Evolutionary conservation across 2,888 invertebrate genomes (phyloP), one percentile per base, ranked within the genome.

Genomic region (Temnothorax rugatulus): DNA sequence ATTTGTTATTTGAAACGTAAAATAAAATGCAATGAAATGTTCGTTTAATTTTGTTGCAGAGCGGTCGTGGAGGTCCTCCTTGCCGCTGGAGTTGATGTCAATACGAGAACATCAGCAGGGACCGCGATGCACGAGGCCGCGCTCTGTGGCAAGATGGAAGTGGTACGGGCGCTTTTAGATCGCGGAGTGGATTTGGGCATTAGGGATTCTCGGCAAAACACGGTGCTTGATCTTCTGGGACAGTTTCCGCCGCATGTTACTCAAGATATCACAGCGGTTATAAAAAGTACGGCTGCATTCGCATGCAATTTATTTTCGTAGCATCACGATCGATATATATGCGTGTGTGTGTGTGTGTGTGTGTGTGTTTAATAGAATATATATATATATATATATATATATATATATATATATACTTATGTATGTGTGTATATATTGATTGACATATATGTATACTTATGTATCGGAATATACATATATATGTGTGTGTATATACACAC

Each of bases 81-180:
- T 73, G 96, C 97, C 15, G 97, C 98, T 25, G 99, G 99, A 0
- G 97, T 99, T 91, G 97, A 98, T 94, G 98, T 99, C 7, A 99
- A 99, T 95, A 96, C 97, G 50, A 96, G 97, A 90, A 98, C 99
- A 18, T 97, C 97, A 84, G 97, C 97, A 50, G 99, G 99, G 0
- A 98, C 98, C 8, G 98, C 99, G 0, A 96, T 99, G 86, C 99
- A 99, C 95, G 99, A 99, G 94, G 99, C 99, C 0, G 98, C 98
- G 0, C 96, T 98, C 38, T 98, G 97, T 94, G 99, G 99, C 25
- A 98, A 99, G 95, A 97, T 97, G 89, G 97, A 98, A 84, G 98
- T 99, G 25, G 98, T 98, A 34, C 96, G 97, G 77, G 96, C 97
- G 0, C 96, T 99, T 52, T 95, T 99, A 21, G 97, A 97, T 86